Base-by-base conservation (phyloP, 1,140 invertebrate genomes). In the Heliconius congener region DNA sequence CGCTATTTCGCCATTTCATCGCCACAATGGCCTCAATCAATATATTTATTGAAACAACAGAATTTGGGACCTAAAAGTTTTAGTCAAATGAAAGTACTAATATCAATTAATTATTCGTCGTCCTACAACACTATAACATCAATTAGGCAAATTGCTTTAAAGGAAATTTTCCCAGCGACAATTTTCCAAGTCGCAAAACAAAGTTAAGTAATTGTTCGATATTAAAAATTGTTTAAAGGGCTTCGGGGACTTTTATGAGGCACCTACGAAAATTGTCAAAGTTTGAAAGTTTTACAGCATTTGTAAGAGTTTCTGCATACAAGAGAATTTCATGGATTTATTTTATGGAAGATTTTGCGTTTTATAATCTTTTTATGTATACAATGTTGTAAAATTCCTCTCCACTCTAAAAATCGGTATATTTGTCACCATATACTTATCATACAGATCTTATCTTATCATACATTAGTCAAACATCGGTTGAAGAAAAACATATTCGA, bases 211-310 rank as follows among this genome's bases (percentile, higher is more conserved):
- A 74, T 74, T 74, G 73, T 52, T 74, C 30, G 16, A 74, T 74
- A 74, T 74, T 74, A 74, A 74, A 73, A 74, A 52, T 74, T 74
- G 34, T 74, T 57, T 55, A 74, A 74, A 74, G 50, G 73, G 18
- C 73, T 60, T 55, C 30, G 50, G 73, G 27, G 18, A 55, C 30
- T 74, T 74, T 74, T 74, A 74, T 34, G 73, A 30, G 50, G 46
- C 55, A 37, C 50, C 73, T 57, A 74, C 50, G 52, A 74, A 74
- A 74, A 39, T 74, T 74, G 73, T 74, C 73, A 57, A 74, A 74
- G 30, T 74, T 74, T 34, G 30, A 57, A 74, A 60, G 18, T 74
- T 74, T 74, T 74, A 57, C 55, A 74, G 30, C 52, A 37, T 74
- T 66, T 30, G 60, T 74, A 30, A 23, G 73, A 57, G 8, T 74